Evolutionary conservation across 2,888 invertebrate species (phyloP), one percentile per base, ranked within the genome.

Genomic region (Eilema sororculum): DNA sequence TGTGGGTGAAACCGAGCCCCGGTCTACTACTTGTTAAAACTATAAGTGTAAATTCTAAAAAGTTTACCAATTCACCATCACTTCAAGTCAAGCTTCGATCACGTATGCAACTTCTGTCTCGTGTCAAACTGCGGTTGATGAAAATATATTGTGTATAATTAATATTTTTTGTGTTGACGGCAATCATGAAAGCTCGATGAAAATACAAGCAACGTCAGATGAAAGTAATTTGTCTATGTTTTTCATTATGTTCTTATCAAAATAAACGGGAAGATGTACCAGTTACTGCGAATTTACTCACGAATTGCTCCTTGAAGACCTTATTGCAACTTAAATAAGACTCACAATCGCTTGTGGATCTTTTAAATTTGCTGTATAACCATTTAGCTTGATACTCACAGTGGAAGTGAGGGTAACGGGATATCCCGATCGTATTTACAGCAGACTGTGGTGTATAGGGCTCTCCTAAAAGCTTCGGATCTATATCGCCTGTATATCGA

Each of bases 101-200:
- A 16, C 20, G 3, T 28, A n/a, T 56, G 79, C 13, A 79, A 77
- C 77, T 58, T 79, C 61, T 66, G 59, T 8, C 22, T 71, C 64
- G 24, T n/a, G 25, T 75, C 79, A 52, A 37, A 13, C 59, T 73
- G 61, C 20, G 71, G 72, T 72, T 69, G 64, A 41, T 64, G 62
- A 78, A 72, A 78, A 70, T 66, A 16, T 41, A 41, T 41, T 73
- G 73, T 74, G 74, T 71, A 71, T 73, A 79, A 78, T 78, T 78
- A 79, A 78, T 76, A 74, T 72, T 77, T 79, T 79, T 79, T 79
- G 73, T 66, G 24, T 72, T 58, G 67, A 41, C 78, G 79, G 78
- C 70, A 63, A 72, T 71, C 78, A 77, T 72, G 68, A 75, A 79
- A 78, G 78, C 67, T 63, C 22, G 63, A 69, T 71, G 69, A 75